Conservation (phyloP, 2,797 vertebrate genomes). For the Poecile montanus region DNA sequence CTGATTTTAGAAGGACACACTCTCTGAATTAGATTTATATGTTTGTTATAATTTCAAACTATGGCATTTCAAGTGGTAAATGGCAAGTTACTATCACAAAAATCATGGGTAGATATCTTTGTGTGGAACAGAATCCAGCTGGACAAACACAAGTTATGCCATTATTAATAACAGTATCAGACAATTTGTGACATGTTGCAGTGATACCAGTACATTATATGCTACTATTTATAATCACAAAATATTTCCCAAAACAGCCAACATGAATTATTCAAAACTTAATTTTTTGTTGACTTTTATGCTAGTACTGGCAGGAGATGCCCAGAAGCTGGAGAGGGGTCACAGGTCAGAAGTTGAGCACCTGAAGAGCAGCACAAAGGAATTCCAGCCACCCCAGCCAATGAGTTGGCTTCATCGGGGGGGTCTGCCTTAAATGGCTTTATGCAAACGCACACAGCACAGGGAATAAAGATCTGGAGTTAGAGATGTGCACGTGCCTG, state of each 20-base stretch:
- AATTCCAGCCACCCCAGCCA: not conserved
- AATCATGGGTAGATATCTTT: not conserved
- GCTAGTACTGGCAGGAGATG: not conserved
- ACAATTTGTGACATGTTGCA: not conserved
- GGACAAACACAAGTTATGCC: not conserved
- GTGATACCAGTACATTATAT: not conserved
- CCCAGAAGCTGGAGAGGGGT: not conserved
- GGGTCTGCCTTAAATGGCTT: not conserved
- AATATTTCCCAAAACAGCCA: not conserved
- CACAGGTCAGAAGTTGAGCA: not conserved
- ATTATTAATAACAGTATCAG: not conserved
- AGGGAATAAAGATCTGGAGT: not conserved
- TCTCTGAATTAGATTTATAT: not conserved
- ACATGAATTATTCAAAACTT: not conserved
- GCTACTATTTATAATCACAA: not conserved
- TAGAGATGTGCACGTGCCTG: not conserved
- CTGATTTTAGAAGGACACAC: not conserved
- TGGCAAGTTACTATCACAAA: not conserved
- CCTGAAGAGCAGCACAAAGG: not conserved
- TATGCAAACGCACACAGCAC: accelerated
- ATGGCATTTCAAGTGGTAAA: not conserved
- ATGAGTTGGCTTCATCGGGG: not conserved
- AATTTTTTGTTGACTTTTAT: not conserved
- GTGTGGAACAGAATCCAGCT: not conserved
- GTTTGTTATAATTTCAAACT: not conserved